Evolutionary conservation across 2,888 invertebrate species (phyloP), one percentile per base, ranked within the genome.

Genomic region (Meganola albula): DNA sequence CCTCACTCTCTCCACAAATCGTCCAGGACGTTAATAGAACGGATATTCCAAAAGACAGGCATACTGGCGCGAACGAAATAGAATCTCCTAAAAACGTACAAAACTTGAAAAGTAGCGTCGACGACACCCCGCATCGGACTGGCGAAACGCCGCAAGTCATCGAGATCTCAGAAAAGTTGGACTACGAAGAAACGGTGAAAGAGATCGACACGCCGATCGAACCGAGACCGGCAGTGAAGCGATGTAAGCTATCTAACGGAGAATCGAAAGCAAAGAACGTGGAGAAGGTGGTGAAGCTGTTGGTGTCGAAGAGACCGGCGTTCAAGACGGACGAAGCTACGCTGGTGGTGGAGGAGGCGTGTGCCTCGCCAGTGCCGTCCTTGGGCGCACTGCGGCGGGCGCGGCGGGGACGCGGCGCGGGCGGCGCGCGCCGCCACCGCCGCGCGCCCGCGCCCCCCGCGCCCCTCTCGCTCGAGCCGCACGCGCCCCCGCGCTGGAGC

Each of bases 401-500:
- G 34, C 45, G 63, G 22, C 56, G 63, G 10, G n/a, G n/a, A n/a
- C 61, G 65, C 14, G 62, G 59, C 2, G 66, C 49, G 30, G 72
- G 27, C 25, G 47, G n/a, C 29, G 37, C 31, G 34, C 53, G 40
- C 30, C 53, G 50, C 26, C 60, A 43, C 7, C 45, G 63, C 6
- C 60, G 62, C 30, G 51, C 32, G 6, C 52, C 57, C 6, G 56
- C 59, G 28, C 42, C 54, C 28, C 44, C 58, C 12, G 36, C 58
- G 14, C 52, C 47, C 3, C 39, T 57, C 4, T 30, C 37, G 7
- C 39, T 35, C 12, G 63, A 68, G 27, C 72, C 67, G 7, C 62
- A 72, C 18, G 55, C 68, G 11, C 65, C 73, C 9, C 84, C 83
- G 8, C 65, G 82, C 45, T 96, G 95, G 95, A 95, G 94, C 65